Conservation (phyloP, 2,113 vertebrate genomes). For the Maccullochella peelii region DNA sequence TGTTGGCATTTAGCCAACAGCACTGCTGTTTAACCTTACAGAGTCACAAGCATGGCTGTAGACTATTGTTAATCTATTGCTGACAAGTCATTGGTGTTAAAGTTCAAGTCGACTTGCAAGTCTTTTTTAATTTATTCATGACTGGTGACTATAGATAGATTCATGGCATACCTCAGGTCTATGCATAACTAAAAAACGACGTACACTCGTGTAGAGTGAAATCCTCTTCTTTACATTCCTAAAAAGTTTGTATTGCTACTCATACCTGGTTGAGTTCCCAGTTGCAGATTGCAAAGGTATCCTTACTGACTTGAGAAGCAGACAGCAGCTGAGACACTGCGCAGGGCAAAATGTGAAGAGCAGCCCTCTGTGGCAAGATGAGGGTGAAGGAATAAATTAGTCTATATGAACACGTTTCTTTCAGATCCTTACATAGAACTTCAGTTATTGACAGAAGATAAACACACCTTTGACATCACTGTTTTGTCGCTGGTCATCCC, state of each 20-base stretch:
- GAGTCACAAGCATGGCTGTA: background rate
- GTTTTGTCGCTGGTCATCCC: background rate
- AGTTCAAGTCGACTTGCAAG: background rate
- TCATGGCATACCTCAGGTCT: background rate
- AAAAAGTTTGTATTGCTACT: background rate
- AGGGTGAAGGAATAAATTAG: background rate
- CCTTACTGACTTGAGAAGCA: conserved; percentile 75
- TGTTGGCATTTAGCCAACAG: too few species aligned
- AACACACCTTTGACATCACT: conserved; percentile 27
- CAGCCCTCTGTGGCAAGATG: conserved; percentile 36
- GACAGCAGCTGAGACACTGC: conserved; percentile 91
- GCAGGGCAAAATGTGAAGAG: conserved; percentile 86
- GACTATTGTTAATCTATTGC: background rate
- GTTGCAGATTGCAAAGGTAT: conserved; percentile 82
- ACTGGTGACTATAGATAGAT: too few species aligned
- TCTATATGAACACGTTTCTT: background rate
- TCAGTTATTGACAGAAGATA: background rate
- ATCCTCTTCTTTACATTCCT: background rate
- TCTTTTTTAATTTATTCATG: too few species aligned
- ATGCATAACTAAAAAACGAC: background rate
- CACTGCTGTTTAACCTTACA: background rate
- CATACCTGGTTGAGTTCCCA: conserved; percentile 88
- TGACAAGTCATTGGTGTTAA: background rate
- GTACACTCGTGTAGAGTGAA: background rate
- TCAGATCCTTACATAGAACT: background rate